Evolutionary conservation across 2,797 vertebrate species (phyloP).

Genomic region (Phrynocephalus forsythii): DNA sequence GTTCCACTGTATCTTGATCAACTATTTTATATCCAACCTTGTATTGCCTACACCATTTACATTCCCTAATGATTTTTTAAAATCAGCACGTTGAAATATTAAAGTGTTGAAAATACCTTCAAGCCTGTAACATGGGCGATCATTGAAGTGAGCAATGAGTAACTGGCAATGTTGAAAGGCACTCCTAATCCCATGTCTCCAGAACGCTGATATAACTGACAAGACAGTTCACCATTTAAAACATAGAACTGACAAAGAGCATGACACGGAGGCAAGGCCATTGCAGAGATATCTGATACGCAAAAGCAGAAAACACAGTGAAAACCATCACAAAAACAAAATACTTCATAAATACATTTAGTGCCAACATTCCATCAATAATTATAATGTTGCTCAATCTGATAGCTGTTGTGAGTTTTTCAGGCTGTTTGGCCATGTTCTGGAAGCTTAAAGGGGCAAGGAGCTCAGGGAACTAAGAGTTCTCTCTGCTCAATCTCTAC

Average conservation of each 20-base stretch:
- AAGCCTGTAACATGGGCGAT: conserved; percentile 94
- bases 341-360: conserved; percentile 1
- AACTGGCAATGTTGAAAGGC: conserved; percentile 98
- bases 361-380: neutral
- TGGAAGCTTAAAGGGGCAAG: no score
- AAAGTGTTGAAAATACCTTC: conserved; percentile 78
- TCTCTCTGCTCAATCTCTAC: no score
- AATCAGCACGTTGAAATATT: neutral
- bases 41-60: neutral
- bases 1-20: no score
- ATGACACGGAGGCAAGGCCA: conserved; percentile 96
- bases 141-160: conserved; percentile 95
- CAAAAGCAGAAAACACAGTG: neutral
- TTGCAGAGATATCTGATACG: conserved; percentile 87
- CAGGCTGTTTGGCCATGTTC: no score
- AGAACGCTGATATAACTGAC: conserved; percentile 96
- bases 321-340: neutral
- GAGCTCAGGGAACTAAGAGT: no score
- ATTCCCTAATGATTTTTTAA: conserved; percentile 18
- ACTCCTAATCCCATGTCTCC: conserved; percentile 97
- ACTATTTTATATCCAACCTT: neutral
- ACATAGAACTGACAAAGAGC: conserved; percentile 97
- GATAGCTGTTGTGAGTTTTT: no score
- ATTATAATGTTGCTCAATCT: neutral
- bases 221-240: conserved; percentile 90